These are phyloP conservation scores for Nymphalis polychloros DNA, from an alignment of 2,888 invertebrate species.

Conservation along the genomic window DNA sequence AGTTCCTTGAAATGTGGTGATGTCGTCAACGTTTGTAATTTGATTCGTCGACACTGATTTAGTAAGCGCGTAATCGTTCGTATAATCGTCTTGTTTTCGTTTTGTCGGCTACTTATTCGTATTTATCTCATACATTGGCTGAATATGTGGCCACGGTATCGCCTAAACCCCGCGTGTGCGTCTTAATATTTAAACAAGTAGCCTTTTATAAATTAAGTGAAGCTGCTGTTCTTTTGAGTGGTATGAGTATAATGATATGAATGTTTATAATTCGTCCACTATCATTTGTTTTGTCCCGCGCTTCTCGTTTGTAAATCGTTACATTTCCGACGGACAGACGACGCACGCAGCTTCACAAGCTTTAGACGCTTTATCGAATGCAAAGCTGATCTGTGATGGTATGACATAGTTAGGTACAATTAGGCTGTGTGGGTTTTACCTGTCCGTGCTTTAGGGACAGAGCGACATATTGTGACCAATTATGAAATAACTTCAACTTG, in stretches of 20 bases:
- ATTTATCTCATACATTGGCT: background rate
- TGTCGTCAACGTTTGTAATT: conserved; percentile 23
- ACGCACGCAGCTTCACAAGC: conserved; percentile 55
- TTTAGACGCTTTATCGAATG: conserved; percentile 63
- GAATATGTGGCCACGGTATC: conserved; percentile 8
- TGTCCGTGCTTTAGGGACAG: conserved; percentile 51
- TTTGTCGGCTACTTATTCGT: conserved; percentile 10
- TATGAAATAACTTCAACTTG: conserved; percentile 41
- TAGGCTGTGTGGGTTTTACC: conserved; percentile 64
- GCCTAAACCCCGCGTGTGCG: conserved; percentile 26
- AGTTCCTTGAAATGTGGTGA: conserved; percentile 70
- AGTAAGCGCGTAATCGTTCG: conserved; percentile 11
- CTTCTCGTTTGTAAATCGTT: background rate
- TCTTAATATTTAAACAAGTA: conserved; percentile 25
- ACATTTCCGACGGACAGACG: conserved; percentile 17
- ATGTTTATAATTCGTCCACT: background rate
- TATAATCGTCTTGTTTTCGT: conserved; percentile 11
- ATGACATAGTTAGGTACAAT: conserved; percentile 73
- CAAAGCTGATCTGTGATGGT: conserved; percentile 80
- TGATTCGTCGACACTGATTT: conserved; percentile 20
- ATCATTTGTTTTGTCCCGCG: background rate
- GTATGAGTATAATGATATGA: background rate
- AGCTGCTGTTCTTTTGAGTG: conserved; percentile 39
- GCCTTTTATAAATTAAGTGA: conserved; percentile 36
- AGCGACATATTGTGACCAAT: conserved; percentile 51